phyloP scores from a whole-genome alignment of 2,113 vertebrate genomes.

The Chlamydotis undulata region DNA sequence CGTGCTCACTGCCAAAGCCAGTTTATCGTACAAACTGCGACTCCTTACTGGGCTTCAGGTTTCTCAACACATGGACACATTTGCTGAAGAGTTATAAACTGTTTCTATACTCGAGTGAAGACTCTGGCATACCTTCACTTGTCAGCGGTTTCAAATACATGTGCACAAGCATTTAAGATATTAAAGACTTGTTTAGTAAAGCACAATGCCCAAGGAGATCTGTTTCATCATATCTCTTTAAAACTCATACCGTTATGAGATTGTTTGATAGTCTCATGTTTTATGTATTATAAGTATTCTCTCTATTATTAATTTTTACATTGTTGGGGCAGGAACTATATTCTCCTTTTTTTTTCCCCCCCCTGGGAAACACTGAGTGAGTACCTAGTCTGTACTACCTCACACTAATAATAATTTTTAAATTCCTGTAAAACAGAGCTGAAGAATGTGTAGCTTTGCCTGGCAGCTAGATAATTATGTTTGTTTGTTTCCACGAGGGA shows the following conservation, averaged over 20 bases:
- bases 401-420: background rate
- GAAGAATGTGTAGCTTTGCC: background rate
- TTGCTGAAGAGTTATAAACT: background rate
- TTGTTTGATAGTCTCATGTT: background rate
- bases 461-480: background rate
- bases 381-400: background rate
- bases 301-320: background rate
- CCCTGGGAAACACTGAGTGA: background rate
- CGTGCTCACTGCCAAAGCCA: background rate
- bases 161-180: background rate
- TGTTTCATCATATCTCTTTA: background rate
- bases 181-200: background rate
- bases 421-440: background rate
- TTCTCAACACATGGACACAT: background rate
- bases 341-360: background rate
- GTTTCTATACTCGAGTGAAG: background rate
- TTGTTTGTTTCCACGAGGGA: background rate
- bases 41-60: background rate
- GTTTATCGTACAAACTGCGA: background rate
- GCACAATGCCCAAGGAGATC: background rate
- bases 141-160: background rate
- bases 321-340: background rate
- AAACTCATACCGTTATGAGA: background rate
- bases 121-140: background rate
- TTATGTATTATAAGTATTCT: background rate